Conservation (phyloP, 2,888 invertebrate genomes). For the Eupelmus urozonus region DNA sequence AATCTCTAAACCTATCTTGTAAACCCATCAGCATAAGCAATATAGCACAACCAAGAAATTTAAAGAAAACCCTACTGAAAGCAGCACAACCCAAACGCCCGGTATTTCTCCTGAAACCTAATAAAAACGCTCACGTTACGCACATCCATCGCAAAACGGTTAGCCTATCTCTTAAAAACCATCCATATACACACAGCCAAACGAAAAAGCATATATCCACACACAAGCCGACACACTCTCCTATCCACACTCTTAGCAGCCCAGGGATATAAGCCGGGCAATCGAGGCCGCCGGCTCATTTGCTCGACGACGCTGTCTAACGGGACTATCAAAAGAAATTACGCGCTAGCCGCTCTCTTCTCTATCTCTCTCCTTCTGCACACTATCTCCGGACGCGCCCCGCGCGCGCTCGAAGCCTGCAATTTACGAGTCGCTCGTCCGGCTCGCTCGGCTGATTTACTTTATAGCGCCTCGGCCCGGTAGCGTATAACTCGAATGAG, state of each 20-base stretch:
- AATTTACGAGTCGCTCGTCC: constrained; percentile 49
- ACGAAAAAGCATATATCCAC: neutral
- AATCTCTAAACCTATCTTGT: too few species aligned
- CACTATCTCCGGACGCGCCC: neutral
- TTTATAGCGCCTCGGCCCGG: constrained; percentile 15
- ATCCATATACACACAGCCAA: neutral
- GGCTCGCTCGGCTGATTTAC: constrained; percentile 41
- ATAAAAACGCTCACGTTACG: neutral
- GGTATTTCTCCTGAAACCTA: too few species aligned
- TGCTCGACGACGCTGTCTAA: constrained; percentile 48
- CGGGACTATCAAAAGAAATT: constrained; percentile 50
- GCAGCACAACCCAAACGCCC: too few species aligned
- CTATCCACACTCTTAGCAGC: neutral
- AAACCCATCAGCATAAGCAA: too few species aligned
- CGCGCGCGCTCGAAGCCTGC: constrained; percentile 17
- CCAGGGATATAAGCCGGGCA: neutral
- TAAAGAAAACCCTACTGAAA: too few species aligned
- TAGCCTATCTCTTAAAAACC: neutral
- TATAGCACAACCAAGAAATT: too few species aligned
- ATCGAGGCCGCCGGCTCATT: constrained; percentile 40
- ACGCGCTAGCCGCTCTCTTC: constrained; percentile 21
- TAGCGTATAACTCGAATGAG: too few species aligned
- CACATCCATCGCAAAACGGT: neutral
- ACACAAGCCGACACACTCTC: constrained; percentile 1
- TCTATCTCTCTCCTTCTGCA: neutral